Conservation (phyloP, 2,888 invertebrate species). For the Arenicola marina region DNA sequence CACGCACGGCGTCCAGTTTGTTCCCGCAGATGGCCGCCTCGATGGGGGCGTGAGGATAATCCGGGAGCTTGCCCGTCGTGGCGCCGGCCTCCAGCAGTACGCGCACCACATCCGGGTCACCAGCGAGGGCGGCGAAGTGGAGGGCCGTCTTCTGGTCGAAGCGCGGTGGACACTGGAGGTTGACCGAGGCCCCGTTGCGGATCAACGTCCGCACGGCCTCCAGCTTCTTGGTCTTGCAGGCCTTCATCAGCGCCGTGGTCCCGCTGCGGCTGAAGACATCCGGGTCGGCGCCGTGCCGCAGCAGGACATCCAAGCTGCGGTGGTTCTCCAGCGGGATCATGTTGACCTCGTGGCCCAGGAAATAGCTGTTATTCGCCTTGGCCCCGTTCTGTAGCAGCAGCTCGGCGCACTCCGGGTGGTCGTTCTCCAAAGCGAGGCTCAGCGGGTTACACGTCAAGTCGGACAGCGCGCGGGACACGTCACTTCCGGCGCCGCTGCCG, state of each 20-base stretch:
- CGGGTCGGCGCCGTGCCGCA: constrained; percentile 85
- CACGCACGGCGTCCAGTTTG: constrained; percentile 46
- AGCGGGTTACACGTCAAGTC: constrained; percentile 66
- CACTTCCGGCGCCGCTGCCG: constrained; percentile 26
- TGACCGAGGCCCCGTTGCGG: constrained; percentile 82
- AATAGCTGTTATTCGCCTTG: constrained; percentile 88
- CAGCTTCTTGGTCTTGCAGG: constrained; percentile 67
- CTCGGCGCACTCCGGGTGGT: constrained; percentile 71
- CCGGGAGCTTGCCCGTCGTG: constrained; percentile 68
- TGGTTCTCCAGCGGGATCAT: constrained; percentile 77
- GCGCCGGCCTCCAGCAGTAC: constrained; percentile 83
- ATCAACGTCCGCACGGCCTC: constrained; percentile 66
- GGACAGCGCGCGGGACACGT: constrained; percentile 9
- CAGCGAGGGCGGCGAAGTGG: constrained; percentile 85
- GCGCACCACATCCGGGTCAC: constrained; percentile 73
- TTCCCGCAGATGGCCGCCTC: constrained; percentile 78
- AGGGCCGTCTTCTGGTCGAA: constrained; percentile 86
- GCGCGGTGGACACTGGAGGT: constrained; percentile 81
- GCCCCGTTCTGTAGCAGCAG: constrained; percentile 82
- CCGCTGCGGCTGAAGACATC: constrained; percentile 86
- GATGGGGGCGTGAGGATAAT: constrained; percentile 75
- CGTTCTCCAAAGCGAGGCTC: constrained; percentile 84
- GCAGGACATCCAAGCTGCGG: constrained; percentile 73
- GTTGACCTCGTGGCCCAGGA: constrained; percentile 89
- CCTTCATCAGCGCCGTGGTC: constrained; percentile 88